These are phyloP conservation scores for Dasyurus viverrinus DNA, from an alignment of 2,113 vertebrate genomes.

Conservation along the genomic window DNA sequence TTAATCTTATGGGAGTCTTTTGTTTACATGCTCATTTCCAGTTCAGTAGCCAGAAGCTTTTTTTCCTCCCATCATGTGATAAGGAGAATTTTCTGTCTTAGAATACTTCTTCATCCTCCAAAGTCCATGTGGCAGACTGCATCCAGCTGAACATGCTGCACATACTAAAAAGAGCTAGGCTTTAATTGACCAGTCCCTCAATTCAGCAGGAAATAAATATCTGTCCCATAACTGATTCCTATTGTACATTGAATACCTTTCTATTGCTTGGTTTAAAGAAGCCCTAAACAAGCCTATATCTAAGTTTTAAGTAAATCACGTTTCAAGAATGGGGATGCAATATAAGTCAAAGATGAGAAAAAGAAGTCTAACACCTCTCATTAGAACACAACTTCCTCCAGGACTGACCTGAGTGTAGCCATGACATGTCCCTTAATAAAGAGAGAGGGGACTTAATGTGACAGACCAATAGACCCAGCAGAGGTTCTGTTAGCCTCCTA, in stretches of 20 bases:
- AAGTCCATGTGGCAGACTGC: background rate
- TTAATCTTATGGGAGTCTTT: too few species aligned
- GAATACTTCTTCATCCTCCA: background rate
- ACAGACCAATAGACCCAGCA: background rate
- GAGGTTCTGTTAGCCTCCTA: background rate
- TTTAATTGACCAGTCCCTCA: background rate
- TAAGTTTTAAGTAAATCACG: background rate
- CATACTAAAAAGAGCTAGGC: background rate
- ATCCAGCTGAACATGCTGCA: background rate
- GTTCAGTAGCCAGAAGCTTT: background rate
- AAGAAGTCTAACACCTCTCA: background rate
- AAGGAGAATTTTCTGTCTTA: background rate
- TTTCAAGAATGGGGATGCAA: background rate
- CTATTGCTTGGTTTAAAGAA: background rate
- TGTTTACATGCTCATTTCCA: background rate
- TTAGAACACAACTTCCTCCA: background rate
- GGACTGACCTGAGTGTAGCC: background rate
- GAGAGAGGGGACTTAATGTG: background rate
- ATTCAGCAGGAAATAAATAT: background rate
- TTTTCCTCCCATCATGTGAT: background rate
- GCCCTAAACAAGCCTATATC: background rate
- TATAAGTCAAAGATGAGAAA: background rate
- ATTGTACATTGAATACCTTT: background rate
- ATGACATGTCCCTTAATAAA: background rate
- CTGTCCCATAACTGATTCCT: background rate